phyloP scores from a whole-genome alignment of 2,113 vertebrate species.

The Odocoileus virginianus region DNA sequence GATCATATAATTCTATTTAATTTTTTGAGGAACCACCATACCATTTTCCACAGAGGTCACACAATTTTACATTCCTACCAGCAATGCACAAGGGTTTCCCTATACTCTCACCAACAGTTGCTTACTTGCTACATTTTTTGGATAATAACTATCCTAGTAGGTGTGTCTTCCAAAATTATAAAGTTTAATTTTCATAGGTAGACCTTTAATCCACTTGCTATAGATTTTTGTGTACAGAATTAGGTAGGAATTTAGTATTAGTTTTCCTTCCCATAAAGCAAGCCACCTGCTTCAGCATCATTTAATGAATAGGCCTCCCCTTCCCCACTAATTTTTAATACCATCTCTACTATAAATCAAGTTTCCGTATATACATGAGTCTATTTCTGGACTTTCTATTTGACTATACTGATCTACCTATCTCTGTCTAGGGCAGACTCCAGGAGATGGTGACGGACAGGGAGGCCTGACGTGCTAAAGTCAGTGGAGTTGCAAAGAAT shows the following conservation, averaged over 20 bases:
- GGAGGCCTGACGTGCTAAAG: neutral
- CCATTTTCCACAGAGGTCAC: neutral
- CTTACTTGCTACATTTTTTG: neutral
- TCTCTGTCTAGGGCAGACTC: neutral
- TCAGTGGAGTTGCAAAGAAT: neutral
- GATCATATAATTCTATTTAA: neutral
- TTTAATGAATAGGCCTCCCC: neutral
- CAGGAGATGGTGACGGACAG: neutral
- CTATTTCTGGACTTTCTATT: neutral
- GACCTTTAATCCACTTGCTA: neutral
- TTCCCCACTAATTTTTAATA: neutral
- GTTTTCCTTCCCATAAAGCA: neutral
- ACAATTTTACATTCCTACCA: neutral
- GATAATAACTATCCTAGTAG: neutral
- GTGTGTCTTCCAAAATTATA: neutral
- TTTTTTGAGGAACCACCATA: neutral
- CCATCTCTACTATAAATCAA: neutral
- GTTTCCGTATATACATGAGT: neutral
- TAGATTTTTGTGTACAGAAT: neutral
- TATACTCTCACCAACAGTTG: neutral
- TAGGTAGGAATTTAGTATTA: neutral
- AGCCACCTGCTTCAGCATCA: neutral
- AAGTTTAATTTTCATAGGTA: slow-evolving; percentile 17
- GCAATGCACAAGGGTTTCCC: neutral
- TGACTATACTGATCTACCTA: neutral